These are phyloP conservation scores for Phenacoccus solenopsis DNA, from an alignment of 1,140 invertebrate species.

Conservation along the genomic window DNA sequence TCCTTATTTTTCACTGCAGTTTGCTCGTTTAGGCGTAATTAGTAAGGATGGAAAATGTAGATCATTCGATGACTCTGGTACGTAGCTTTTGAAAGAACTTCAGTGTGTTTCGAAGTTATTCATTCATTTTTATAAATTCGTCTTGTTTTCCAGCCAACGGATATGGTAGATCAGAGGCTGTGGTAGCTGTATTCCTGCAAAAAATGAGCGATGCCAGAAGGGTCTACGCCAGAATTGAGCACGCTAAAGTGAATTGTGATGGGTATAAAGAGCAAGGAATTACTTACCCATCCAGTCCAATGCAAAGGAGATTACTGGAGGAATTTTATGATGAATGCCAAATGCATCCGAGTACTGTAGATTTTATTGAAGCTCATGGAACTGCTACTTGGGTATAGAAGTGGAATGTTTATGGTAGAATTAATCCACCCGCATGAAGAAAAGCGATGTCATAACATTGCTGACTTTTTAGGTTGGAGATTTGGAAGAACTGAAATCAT, in stretches of 20 bases:
- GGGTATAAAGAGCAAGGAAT: constrained; percentile 39
- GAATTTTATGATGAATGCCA: constrained; percentile 27
- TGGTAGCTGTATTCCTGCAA: constrained; percentile 44
- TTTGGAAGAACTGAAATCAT: constrained; percentile 72
- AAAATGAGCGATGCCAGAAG: constrained; percentile 38
- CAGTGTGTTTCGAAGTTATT: background rate
- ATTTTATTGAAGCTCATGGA: constrained; percentile 28
- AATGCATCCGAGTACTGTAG: constrained; percentile 40
- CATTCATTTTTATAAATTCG: background rate
- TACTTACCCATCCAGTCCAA: background rate
- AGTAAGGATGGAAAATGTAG: background rate
- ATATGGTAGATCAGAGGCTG: constrained; percentile 47
- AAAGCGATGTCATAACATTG: no score
- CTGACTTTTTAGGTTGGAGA: constrained; percentile 72
- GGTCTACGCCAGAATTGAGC: constrained; percentile 44
- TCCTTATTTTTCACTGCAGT: constrained; percentile 42
- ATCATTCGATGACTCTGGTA: constrained; percentile 1
- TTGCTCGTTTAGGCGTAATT: background rate
- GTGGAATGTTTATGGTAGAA: background rate
- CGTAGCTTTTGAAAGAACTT: background rate
- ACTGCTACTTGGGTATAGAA: constrained; percentile 33
- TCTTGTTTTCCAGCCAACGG: constrained; percentile 40
- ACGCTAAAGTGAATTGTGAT: constrained; percentile 43
- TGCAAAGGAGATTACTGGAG: background rate
- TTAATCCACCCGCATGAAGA: no score